Evolutionary conservation across 1,140 invertebrate genomes (phyloP), one percentile per base, ranked within the genome.

Genomic region (Lithobius niger): DNA sequence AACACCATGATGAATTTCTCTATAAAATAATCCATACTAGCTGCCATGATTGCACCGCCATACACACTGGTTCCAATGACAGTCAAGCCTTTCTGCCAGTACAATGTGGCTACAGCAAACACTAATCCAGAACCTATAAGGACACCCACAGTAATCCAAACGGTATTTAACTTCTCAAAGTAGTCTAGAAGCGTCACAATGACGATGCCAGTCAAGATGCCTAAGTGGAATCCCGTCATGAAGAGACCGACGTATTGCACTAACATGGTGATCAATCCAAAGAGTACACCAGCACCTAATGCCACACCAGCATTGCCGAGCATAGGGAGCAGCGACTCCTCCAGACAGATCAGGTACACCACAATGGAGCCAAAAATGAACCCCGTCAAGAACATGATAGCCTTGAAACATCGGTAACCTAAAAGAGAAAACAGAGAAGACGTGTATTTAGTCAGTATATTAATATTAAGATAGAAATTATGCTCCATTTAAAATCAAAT

Each of bases 351-450:
- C 55, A 85, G 69, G 67, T 85, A 88, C 1, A 86, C 81, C 52
- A 88, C 76, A 22, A 82, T 79, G 45, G 85, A 80, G 15, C 84
- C 86, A 70, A 89, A 89, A 42, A 87, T 82, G 64, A 90, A 84
- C 26, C 88, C 88, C 24, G 85, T 90, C 25, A 91, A 73, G 67
- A 91, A 91, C 79, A 89, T 87, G n/a, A 85, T 80, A 1, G 85
- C 85, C 68, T 89, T 88, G 68, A 91, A 88, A 69, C 84, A 90
- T 49, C 87, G 77, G 69, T 91, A 92, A 51, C 88, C 86, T 86
- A 75, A 44, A 79, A 82, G 57, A 66, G 68, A 62, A 60, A 57
- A 62, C 55, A 61, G n/a, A 28, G 62, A 55, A 44, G 15, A 52
- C 13, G 59, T 42, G 51, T 31, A 16, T 27, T 56, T 18, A 10